Conservation (phyloP, 2,113 vertebrate genomes). For the Synchiropus splendidus region DNA sequence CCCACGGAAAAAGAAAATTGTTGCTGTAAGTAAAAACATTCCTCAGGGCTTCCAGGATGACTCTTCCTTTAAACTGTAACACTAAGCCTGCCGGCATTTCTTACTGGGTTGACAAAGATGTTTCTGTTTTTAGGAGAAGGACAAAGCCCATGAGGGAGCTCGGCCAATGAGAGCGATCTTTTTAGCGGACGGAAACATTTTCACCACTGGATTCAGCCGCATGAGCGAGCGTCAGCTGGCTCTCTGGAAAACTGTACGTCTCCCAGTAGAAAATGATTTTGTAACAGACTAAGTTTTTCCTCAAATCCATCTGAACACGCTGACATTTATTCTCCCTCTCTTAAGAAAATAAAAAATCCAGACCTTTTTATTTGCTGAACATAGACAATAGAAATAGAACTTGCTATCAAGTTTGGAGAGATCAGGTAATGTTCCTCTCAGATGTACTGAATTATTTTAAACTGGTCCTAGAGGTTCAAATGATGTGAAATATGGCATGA, state of each 20-base stretch:
- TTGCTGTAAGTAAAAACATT: constrained; percentile 69
- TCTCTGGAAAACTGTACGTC: constrained; percentile 85
- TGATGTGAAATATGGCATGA: too few relatives aligned
- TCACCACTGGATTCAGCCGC: constrained; percentile 96
- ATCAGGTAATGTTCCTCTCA: too few relatives aligned
- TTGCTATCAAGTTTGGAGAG: too few relatives aligned
- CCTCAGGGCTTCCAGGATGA: not conserved
- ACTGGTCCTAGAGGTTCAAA: too few relatives aligned
- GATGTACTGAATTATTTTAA: too few relatives aligned
- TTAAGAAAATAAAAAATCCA: too few relatives aligned
- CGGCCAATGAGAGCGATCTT: constrained; percentile 95
- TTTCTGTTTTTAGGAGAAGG: constrained; percentile 80
- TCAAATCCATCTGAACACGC: too few relatives aligned
- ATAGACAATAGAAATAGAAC: too few relatives aligned
- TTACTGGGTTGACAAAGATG: constrained; percentile 13
- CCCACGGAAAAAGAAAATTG: constrained; percentile 83
- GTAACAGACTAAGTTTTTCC: constrained; percentile 2
- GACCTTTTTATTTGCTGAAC: too few relatives aligned
- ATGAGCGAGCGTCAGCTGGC: constrained; percentile 97
- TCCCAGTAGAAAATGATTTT: constrained; percentile 1
- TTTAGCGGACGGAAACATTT: constrained; percentile 86
- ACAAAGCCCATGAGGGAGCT: constrained; percentile 91
- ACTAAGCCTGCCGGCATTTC: not conserved
- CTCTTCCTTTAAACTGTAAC: constrained; percentile 6
- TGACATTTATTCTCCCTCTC: not conserved